These are phyloP conservation scores for Chymomyza costata DNA, from an alignment of 1,140 invertebrate species.

Conservation along the genomic window DNA sequence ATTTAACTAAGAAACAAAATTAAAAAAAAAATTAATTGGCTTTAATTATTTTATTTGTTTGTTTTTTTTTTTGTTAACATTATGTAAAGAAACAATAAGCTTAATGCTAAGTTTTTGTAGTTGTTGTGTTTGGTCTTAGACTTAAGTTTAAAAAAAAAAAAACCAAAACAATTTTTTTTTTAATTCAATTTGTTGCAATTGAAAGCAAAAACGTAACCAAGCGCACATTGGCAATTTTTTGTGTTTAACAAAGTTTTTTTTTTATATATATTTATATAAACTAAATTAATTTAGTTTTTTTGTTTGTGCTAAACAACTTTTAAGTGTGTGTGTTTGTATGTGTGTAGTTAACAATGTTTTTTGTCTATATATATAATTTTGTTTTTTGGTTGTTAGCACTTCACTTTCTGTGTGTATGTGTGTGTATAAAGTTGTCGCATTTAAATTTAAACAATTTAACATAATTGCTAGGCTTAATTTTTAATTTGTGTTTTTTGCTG, in stretches of 20 bases:
- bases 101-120: not conserved
- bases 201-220: too few species aligned
- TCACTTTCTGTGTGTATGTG: too few species aligned
- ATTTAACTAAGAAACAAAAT: too few species aligned
- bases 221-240: too few species aligned
- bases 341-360: not conserved
- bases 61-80: too few species aligned
- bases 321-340: not conserved
- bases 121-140: not conserved
- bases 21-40: too few species aligned
- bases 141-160: too few species aligned
- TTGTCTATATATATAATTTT: not conserved
- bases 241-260: too few species aligned
- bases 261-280: not conserved
- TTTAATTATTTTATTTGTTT: too few species aligned
- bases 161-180: too few species aligned
- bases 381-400: not conserved
- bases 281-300: not conserved
- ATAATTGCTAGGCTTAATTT: not conserved
- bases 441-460: not conserved
- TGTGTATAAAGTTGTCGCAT: not conserved
- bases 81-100: not conserved
- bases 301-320: not conserved
- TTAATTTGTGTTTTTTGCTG: not conserved
- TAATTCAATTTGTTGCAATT: too few species aligned